Evolutionary conservation across 2,888 invertebrate genomes (phyloP).

Genomic region (Sphaerophoria rueppellii): DNA sequence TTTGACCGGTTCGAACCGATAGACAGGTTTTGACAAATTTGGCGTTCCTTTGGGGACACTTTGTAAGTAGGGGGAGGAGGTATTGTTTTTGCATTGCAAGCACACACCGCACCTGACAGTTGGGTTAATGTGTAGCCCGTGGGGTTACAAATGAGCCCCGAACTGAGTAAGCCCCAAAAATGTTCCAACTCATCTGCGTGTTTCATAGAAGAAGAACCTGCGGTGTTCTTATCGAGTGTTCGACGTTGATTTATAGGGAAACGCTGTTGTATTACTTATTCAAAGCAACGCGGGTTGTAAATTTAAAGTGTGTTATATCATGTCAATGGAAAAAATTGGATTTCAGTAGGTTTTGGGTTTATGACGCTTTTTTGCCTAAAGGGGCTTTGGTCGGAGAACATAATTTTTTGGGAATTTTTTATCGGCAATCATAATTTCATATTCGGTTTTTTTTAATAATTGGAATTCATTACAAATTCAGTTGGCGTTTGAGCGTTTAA

Average conservation of each 20-base stretch:
- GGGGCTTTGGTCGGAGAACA: slow-evolving; percentile 30
- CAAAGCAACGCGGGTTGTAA: slow-evolving; percentile 60
- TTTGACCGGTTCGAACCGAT: background rate
- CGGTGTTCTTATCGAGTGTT: background rate
- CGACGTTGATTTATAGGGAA: slow-evolving; percentile 55
- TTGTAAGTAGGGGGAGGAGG: slow-evolving; percentile 12
- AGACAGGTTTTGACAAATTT: background rate
- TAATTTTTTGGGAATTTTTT: background rate
- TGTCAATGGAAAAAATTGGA: slow-evolving; percentile 37
- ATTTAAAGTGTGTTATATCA: slow-evolving; percentile 71
- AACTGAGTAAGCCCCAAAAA: background rate
- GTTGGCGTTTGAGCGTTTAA: slow-evolving; percentile 21
- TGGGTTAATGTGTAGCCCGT: slow-evolving; percentile 45
- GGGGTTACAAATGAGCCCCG: slow-evolving; percentile 59
- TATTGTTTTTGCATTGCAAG: slow-evolving; percentile 53
- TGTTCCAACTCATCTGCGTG: slow-evolving; percentile 38
- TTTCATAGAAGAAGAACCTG: slow-evolving; percentile 12
- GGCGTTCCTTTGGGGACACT: slow-evolving; percentile 21
- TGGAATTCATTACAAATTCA: slow-evolving; percentile 27
- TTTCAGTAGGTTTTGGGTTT: slow-evolving; percentile 29
- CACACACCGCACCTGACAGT: slow-evolving; percentile 65
- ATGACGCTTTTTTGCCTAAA: slow-evolving; percentile 9
- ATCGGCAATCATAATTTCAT: slow-evolving; percentile 7
- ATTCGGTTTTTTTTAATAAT: background rate
- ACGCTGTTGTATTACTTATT: slow-evolving; percentile 40